Evolutionary conservation across 1,140 invertebrate genomes (phyloP), one percentile per base, ranked within the genome.

Genomic region (Pentalonia nigronervosa): DNA sequence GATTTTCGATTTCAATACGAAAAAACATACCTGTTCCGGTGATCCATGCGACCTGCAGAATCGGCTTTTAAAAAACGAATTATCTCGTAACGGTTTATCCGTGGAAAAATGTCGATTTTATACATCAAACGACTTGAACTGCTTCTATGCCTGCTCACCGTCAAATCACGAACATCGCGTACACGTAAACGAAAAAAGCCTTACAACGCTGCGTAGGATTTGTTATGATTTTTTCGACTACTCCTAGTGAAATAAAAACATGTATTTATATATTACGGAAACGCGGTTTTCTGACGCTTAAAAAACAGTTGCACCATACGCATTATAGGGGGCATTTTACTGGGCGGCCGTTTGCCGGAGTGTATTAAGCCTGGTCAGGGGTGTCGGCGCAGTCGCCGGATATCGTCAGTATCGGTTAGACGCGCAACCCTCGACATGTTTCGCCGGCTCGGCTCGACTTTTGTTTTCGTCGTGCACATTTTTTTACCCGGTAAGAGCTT

Each of bases 351-450:
- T 81, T 30, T 30, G 81, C 47, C 90, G n/a, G 67, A 83, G 67
- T 92, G 56, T 50, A 84, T 93, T 93, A 93, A 84, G 48, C 48
- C 76, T 93, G 91, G 91, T 93, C 91, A 93, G 91, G 91, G 91
- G 91, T 93, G 91, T 93, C 48, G 81, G 91, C 91, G 81, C 91
- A 93, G 91, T 93, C 91, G 91, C 91, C 91, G 91, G 91, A 93
- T 93, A 93, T 93, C 91, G 48, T 93, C 76, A 86, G 91, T 93
- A 86, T 93, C 91, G 91, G 91, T 93, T 86, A 86, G 91, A 93
- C 91, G 91, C 91, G 91, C 91, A 93, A 93, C 91, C 91, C 91
- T 93, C 91, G 81, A 86, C 91, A 93, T 86, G 91, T 93, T 86
- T 93, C 91, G 81, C 91, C 81, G 91, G 91, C 81, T 30, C 34